Conservation (phyloP, 2,113 vertebrate genomes). For the Plectropomus leopardus region DNA sequence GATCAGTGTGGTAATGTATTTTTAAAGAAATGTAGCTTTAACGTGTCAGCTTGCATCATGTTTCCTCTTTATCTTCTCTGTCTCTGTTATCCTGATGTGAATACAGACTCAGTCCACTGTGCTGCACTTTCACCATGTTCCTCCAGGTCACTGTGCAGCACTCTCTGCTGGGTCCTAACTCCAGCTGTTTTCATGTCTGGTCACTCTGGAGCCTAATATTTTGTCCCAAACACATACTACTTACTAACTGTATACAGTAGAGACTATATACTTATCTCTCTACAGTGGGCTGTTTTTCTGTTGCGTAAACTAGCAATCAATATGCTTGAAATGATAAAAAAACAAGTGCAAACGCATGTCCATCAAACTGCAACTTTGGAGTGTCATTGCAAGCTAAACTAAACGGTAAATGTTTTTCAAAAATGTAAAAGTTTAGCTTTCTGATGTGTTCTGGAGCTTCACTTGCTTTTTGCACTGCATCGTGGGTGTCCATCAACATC, state of each 20-base stretch:
- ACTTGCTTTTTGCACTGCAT: neutral
- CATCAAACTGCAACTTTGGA: neutral
- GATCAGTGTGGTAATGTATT: neutral
- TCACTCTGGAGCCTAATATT: neutral
- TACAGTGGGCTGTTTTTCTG: no score
- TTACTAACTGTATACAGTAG: neutral
- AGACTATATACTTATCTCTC: neutral
- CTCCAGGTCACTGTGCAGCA: neutral
- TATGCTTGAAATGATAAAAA: neutral
- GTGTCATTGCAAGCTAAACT: neutral
- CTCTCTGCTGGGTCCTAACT: neutral
- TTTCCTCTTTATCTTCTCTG: slow-evolving; percentile 2
- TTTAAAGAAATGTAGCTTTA: neutral
- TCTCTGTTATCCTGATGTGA: neutral
- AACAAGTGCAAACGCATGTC: neutral
- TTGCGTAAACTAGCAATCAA: neutral
- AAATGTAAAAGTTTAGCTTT: neutral
- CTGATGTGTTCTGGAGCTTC: neutral
- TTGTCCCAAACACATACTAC: neutral
- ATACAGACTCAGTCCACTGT: neutral
- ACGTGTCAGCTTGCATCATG: neutral
- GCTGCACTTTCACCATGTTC: neutral
- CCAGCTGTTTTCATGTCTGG: neutral
- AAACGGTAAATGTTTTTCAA: neutral
- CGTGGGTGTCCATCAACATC: neutral